Percentiles rank a stretch among this genome's conserved stretches.
Conservation (phyloP, 2,113 vertebrate genomes). For the Crotalus helleri region DNA sequence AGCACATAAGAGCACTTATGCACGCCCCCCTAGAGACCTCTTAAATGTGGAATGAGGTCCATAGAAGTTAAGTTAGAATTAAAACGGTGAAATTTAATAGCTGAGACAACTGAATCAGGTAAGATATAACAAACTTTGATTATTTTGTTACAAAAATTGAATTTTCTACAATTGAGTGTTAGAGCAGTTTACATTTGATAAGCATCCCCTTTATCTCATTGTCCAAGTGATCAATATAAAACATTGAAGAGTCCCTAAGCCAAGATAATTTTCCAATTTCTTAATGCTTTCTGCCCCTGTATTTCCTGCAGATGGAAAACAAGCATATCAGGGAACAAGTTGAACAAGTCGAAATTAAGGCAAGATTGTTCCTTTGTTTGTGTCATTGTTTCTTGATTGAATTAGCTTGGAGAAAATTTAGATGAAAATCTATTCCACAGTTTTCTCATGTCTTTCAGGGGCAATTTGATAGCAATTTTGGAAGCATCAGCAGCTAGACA, state of each 20-base stretch:
- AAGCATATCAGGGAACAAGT: background rate
- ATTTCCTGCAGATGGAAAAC: background rate
- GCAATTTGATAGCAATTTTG: background rate
- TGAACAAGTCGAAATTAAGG: background rate
- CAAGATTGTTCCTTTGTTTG: background rate
- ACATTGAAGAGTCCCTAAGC: background rate
- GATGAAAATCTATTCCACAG: background rate
- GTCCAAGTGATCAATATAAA: background rate
- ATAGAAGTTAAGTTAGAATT: background rate
- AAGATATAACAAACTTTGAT: background rate
- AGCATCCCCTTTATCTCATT: background rate
- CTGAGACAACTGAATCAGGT: background rate
- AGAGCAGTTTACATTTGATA: background rate
- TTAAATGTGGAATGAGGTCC: background rate
- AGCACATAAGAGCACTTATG: background rate
- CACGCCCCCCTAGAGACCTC: background rate
- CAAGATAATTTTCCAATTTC: background rate
- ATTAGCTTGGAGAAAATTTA: background rate
- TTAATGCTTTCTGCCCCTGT: background rate
- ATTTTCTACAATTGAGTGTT: background rate
- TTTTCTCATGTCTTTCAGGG: background rate
- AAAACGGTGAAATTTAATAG: background rate
- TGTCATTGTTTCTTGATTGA: background rate
- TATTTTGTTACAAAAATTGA: background rate
- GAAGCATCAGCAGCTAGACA: background rate